Percentiles rank a stretch among this genome's conserved stretches.
Conservation (phyloP, 2,113 vertebrate species). For the Xiphophorus hellerii region DNA sequence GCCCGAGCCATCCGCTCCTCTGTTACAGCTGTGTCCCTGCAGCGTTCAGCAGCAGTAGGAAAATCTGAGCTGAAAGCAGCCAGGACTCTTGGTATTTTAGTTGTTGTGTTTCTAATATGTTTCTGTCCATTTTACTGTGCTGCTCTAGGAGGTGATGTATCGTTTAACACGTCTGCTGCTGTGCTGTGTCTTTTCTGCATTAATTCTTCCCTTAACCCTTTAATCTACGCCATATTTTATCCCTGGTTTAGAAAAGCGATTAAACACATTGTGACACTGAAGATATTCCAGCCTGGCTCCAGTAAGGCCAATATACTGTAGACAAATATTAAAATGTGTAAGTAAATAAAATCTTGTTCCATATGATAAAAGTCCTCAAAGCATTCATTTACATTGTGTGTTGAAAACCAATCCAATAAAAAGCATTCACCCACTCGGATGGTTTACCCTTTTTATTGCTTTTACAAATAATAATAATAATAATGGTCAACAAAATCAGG, state of each 20-base stretch:
- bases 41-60: not conserved
- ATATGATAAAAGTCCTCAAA: too few relatives aligned
- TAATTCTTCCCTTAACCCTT: not conserved
- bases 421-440: too few relatives aligned
- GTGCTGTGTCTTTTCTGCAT: not conserved
- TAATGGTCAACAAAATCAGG: too few relatives aligned
- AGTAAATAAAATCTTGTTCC: too few relatives aligned
- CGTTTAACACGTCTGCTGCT: not conserved
- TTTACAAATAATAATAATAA: too few relatives aligned
- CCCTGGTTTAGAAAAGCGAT: slow-evolving; percentile 14
- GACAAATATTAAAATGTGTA: too few relatives aligned
- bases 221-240: not conserved
- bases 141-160: not conserved
- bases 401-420: too few relatives aligned
- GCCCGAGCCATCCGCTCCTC: slow-evolving; percentile 61
- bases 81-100: too few relatives aligned
- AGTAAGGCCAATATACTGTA: not conserved
- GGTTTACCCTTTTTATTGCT: too few relatives aligned
- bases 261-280: not conserved
- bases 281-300: not conserved
- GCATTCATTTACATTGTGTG: too few relatives aligned
- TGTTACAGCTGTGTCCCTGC: not conserved
- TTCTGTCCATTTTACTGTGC: slow-evolving; percentile 34
- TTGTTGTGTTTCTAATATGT: not conserved
- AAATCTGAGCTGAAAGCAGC: slow-evolving; percentile 60